Conservation (phyloP, 1,140 invertebrate genomes). For the Colletes latitarsis region DNA sequence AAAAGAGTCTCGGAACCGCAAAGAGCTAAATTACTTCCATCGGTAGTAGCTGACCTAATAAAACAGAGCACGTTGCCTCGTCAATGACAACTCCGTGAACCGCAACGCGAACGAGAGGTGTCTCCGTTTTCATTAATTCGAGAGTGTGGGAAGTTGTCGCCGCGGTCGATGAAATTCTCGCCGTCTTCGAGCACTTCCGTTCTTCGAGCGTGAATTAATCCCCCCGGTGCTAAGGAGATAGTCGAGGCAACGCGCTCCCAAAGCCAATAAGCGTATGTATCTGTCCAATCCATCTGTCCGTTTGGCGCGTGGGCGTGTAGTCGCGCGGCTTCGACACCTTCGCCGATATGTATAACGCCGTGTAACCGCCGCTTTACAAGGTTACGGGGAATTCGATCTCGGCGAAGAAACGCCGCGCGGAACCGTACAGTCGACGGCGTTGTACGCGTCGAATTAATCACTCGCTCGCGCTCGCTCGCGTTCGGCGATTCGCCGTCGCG, state of each 20-base stretch:
- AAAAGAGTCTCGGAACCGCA: no score
- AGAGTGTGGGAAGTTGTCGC: not conserved
- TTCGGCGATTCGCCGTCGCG: not conserved
- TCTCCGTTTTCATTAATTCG: constrained; percentile 2
- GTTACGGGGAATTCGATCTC: constrained; percentile 63
- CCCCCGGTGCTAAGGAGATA: not conserved
- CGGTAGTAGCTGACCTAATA: not conserved
- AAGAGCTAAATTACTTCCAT: no score
- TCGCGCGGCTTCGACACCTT: constrained; percentile 61
- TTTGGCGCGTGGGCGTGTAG: constrained; percentile 44
- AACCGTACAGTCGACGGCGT: constrained; percentile 6
- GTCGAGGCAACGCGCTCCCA: not conserved
- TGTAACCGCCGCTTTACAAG: constrained; percentile 64
- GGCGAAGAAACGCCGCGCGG: constrained; percentile 12
- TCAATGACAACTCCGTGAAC: no score
- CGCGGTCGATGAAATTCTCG: not conserved
- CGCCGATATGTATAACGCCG: constrained; percentile 60
- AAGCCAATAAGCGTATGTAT: constrained; percentile 52
- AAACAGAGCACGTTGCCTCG: not conserved
- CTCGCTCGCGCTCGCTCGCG: constrained; percentile 19
- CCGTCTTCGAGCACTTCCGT: not conserved
- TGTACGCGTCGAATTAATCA: constrained; percentile 52
- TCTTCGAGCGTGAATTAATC: not conserved
- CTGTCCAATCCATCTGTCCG: constrained; percentile 55
- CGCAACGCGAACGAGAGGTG: not conserved